A percentile compares a stretch with the other conserved stretches of the same genome.
These are phyloP conservation scores for Sebastes schlegelii DNA, from an alignment of 2,113 vertebrate genomes.

Conservation along the genomic window DNA sequence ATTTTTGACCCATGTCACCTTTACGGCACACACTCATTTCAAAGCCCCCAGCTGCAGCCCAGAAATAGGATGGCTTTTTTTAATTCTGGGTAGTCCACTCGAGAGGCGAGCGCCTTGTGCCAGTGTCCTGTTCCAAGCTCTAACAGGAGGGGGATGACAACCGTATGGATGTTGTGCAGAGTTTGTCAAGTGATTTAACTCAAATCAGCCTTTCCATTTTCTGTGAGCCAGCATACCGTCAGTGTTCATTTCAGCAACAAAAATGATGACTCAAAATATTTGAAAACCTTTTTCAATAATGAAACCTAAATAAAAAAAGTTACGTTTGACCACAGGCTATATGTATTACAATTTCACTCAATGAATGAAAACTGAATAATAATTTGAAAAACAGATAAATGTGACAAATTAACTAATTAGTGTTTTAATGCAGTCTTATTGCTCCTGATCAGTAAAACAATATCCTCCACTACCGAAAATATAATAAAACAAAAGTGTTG, in stretches of 20 bases:
- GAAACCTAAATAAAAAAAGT: not conserved
- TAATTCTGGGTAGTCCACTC: slow-evolving; percentile 64
- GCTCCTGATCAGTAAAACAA: too few relatives aligned
- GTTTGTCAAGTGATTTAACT: slow-evolving; percentile 54
- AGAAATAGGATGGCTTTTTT: slow-evolving; percentile 79
- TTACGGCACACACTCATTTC: slow-evolving; percentile 70
- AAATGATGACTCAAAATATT: not conserved
- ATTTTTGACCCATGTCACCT: slow-evolving; percentile 80
- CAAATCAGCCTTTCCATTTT: slow-evolving; percentile 43
- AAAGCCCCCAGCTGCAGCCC: slow-evolving; percentile 77
- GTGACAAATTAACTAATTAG: too few relatives aligned
- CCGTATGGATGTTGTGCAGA: slow-evolving; percentile 47
- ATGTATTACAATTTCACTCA: not conserved
- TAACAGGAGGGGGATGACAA: slow-evolving; percentile 65
- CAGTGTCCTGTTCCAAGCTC: slow-evolving; percentile 65
- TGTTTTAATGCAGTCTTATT: too few relatives aligned
- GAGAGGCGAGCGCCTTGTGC: slow-evolving; percentile 60
- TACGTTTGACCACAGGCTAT: not conserved
- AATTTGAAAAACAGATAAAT: not conserved
- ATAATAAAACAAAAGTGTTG: too few relatives aligned
- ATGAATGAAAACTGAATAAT: not conserved
- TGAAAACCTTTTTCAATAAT: not conserved
- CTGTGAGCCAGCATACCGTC: not conserved
- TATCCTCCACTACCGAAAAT: too few relatives aligned
- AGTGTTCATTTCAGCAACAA: not conserved